These are phyloP conservation scores for Imbricaverruca yamaguchii DNA, from an alignment of 2,888 invertebrate species.

Conservation along the genomic window DNA sequence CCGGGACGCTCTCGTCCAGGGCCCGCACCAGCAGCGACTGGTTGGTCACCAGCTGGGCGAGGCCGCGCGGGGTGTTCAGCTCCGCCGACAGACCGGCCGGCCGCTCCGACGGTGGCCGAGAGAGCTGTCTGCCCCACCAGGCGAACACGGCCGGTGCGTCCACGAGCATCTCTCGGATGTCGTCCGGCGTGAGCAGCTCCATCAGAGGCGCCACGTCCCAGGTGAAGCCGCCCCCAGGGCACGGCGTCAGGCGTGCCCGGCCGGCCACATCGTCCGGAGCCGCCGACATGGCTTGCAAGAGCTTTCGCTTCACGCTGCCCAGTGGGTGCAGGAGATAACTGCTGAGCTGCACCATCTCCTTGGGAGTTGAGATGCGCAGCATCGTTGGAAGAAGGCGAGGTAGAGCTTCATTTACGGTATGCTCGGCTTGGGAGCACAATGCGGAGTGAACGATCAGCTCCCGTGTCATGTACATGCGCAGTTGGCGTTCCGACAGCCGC, in stretches of 20 bases:
- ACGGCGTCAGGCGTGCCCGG: not conserved
- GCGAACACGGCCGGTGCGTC: not conserved
- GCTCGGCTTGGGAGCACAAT: too few species aligned
- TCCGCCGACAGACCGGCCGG: not conserved
- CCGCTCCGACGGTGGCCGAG: not conserved
- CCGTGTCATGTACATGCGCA: not conserved
- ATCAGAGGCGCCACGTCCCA: not conserved
- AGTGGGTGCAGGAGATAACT: too few species aligned
- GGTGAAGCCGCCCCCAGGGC: not conserved
- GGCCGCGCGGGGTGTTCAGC: not conserved
- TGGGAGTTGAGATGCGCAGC: too few species aligned
- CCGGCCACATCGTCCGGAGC: not conserved
- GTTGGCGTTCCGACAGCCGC: not conserved
- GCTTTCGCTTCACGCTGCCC: not conserved
- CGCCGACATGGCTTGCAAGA: not conserved
- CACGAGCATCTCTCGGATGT: not conserved
- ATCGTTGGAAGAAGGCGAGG: too few species aligned
- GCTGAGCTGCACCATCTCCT: too few species aligned
- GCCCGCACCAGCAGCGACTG: not conserved
- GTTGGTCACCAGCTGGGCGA: not conserved
- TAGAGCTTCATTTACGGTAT: too few species aligned
- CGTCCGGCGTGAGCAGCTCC: not conserved
- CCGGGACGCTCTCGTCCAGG: not conserved
- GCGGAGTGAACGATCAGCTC: too few species aligned
- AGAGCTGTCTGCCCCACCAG: not conserved